Evolutionary conservation across 2,797 vertebrate genomes (phyloP), one percentile per base, ranked within the genome.

Genomic region (Myotis findleyi): DNA sequence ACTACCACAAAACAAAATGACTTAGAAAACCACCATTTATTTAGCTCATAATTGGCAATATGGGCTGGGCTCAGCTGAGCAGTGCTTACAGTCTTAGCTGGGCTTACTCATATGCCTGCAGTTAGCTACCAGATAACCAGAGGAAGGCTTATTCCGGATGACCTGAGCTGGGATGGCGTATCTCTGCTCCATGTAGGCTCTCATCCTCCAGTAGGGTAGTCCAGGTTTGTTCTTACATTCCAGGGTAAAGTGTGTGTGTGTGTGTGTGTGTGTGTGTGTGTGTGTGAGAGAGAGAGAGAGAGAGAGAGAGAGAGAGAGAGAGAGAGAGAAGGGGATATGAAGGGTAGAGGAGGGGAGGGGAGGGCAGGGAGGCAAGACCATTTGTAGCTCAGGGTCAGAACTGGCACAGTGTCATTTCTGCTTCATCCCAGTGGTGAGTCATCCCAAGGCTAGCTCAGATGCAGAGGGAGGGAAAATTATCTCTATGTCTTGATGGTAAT

Each of bases 21-120:
- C 53, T 95, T 92, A 64, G 62, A 77, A 87, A 91, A 87, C 30
- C 91, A 71, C 51, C 38, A 57, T 76, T 80, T 95, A 90, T 87
- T 87, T 90, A 81, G 47, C 64, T 88, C 21, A 80, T 53, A 66
- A 41, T 90, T 92, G 87, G 33, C 38, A 72, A 33, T 76, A 80
- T 94, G 12, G 38, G 30, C 53, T 76, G 11, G 36, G 41, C 27
- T 94, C 33, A 64, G 13, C 72, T 93, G 44, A 80, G 57, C 72
- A 89, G 72, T 69, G 27, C 27, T 92, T 93, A 13, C 38, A 36
- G 41, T 84, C 36, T 96, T 36, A 51, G 51, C 12, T 71, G 72
- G 44, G 30, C 47, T 94, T 86, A 71, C 27, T 92, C 51, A 41
- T 4, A 20, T 71, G 38, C 83, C 77, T 92, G 20, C 44, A 36